phyloP scores from a whole-genome alignment of 2,888 invertebrate species.

The Taphrorychus bicolor region DNA sequence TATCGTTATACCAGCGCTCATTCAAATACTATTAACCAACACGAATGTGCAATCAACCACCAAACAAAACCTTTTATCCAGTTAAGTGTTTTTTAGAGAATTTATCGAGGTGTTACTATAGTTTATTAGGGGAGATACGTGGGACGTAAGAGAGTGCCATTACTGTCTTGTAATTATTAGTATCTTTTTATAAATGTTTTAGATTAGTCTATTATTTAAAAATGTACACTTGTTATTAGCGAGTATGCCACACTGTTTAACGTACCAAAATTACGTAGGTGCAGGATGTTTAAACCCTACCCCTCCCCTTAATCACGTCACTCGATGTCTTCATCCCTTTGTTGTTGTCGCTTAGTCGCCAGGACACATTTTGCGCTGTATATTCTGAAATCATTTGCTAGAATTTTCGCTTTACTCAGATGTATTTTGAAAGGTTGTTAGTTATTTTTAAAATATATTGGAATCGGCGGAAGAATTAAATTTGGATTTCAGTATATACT shows the following conservation, averaged over 20 bases:
- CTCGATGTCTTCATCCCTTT: conserved; percentile 43
- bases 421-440: no score
- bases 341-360: conserved; percentile 13
- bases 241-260: conserved; percentile 55
- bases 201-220: conserved; percentile 59
- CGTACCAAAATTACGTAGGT: conserved; percentile 28
- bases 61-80: not conserved
- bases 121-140: conserved; percentile 29
- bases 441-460: no score
- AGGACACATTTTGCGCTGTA: conserved; percentile 7
- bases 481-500: no score
- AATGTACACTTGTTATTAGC: conserved; percentile 61
- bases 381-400: not conserved
- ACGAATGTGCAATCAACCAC: not conserved
- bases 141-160: conserved; percentile 59
- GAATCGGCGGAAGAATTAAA: no score
- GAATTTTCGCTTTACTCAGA: conserved; percentile 7
- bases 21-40: no score
- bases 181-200: conserved; percentile 61
- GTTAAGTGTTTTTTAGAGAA: not conserved
- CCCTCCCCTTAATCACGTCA: not conserved
- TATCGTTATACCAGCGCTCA: no score
- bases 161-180: conserved; percentile 61
- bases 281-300: conserved; percentile 52
- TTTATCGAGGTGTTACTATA: not conserved